Base-by-base conservation (phyloP, 2,888 invertebrate species). In the Dyspetes luteomarginatus region DNA sequence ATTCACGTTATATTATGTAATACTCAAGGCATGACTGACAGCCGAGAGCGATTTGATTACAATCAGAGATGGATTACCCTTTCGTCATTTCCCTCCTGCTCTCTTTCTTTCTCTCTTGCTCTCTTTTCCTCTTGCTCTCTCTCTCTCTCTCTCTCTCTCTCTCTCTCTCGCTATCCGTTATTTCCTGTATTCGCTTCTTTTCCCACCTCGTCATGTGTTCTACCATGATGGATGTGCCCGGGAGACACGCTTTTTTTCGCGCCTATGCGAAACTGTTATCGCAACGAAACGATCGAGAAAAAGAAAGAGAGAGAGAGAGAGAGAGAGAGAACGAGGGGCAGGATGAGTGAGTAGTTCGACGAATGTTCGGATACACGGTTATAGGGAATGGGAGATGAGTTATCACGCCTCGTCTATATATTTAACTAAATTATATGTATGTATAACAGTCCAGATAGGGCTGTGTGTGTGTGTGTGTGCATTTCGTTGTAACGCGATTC, bases 351-450 rank as follows among this genome's bases (percentile, higher is more conserved):
- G 67, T 9, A 22, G 52, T 52, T 22, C 52, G 55, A 76, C 78
- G 68, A 78, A 77, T 30, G 55, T 71, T 62, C 58, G 56, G 56
- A 77, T 72, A 36, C 22, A 48, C n/a, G n/a, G n/a, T 4, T 30
- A 12, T 36, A 19, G 19, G 9, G 24, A 43, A 45, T 15, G 64
- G 45, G n/a, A 60, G 41, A 72, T 56, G 52, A 64, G 60, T 72
- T 64, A 72, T 64, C 72, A 43, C 67, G 26, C 73, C 30, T 56
- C 74, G 73, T 75, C 71, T 78, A 80, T 78, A 72, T 78, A 74
- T 78, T 82, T 72, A 82, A 79, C 78, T 56, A 80, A 82, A 78
- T 82, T 83, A 73, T 78, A 79, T 76, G 72, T 72, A 67, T 73
- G 72, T 72, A 67, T 73, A 75, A 43, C 65, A 56, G 56, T 15